These are phyloP conservation scores for Apeltes quadracus DNA, from an alignment of 2,113 vertebrate species.

Conservation along the genomic window DNA sequence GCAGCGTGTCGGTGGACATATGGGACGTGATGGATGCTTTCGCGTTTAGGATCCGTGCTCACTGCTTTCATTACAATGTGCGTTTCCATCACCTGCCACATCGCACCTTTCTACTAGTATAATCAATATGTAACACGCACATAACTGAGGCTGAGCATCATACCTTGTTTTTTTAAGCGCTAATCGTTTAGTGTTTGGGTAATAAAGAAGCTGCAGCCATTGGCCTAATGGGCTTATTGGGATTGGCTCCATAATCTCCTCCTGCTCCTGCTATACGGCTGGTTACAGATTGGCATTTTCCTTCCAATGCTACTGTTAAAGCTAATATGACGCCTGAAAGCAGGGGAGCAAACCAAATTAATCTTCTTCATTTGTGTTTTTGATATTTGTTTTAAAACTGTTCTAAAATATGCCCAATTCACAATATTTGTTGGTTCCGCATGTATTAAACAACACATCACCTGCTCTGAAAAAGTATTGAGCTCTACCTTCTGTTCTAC, in stretches of 20 bases:
- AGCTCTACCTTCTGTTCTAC: constrained; percentile 3
- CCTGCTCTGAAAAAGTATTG: not conserved
- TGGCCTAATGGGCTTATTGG: constrained; percentile 63
- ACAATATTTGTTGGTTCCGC: not conserved
- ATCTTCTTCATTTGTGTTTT: not conserved
- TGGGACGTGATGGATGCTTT: not conserved
- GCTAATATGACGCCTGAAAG: not conserved
- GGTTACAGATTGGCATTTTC: constrained; percentile 18
- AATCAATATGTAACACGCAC: not conserved
- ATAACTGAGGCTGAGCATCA: not conserved
- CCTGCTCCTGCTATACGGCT: constrained; percentile 25
- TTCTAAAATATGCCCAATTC: not conserved
- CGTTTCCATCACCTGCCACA: not conserved
- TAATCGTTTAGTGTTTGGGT: constrained; percentile 25
- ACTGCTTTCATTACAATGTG: not conserved
- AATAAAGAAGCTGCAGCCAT: constrained; percentile 38
- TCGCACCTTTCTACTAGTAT: not conserved
- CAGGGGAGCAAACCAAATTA: not conserved
- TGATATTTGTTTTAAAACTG: not conserved
- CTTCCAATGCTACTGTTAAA: constrained; percentile 19
- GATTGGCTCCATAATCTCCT: constrained; percentile 66
- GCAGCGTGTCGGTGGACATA: not conserved
- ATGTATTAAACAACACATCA: not conserved
- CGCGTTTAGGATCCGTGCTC: not conserved
- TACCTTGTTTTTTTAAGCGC: not conserved